Evolutionary conservation across 1,140 invertebrate species (phyloP), one percentile per base, ranked within the genome.

Genomic region (Saccostrea echinata): DNA sequence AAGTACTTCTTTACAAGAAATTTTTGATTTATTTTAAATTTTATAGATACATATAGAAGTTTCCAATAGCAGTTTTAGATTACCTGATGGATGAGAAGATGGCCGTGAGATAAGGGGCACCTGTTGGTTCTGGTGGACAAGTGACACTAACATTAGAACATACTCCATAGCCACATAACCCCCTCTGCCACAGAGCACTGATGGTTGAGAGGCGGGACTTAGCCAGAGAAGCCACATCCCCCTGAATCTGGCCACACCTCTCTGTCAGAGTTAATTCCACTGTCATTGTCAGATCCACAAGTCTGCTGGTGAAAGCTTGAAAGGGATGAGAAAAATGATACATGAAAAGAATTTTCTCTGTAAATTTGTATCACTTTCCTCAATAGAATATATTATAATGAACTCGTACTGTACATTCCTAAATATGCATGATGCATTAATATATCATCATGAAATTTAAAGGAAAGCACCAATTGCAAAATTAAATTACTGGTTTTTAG

Each of bases 261-360:
- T 33, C 61, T 61, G 86, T 86, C 76, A 86, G 21, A 16, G 57
- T 51, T 80, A 83, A 82, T 8, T 82, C 27, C 11, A 86, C 43
- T 43, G 24, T 86, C 30, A 86, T 30, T 18, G 24, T 4, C 18
- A 86, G 21, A 51, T 86, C 82, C 2, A 86, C 30, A 6, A 57
- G 80, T 64, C 43, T 43, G 33, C 86, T 82, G 13, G 61, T 71
- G 61, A 53, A 80, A 83, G 86, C 86, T 86, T n/a, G 30, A 86
- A 86, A 33, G 24, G 43, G 43, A 43, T 2, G 43, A 43, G 1
- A 43, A 43, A 43, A 43, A 43, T 43, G 9, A 43, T 43, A 9
- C 6, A 43, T 43, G 43, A 43, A 43, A 43, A 8, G 43, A 43
- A 43, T 43, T 43, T 43, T 43, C 43, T 0, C 9, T 43, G 9